Evolutionary conservation across 1,140 invertebrate genomes (phyloP).

Genomic region (Subanguina moxae): DNA sequence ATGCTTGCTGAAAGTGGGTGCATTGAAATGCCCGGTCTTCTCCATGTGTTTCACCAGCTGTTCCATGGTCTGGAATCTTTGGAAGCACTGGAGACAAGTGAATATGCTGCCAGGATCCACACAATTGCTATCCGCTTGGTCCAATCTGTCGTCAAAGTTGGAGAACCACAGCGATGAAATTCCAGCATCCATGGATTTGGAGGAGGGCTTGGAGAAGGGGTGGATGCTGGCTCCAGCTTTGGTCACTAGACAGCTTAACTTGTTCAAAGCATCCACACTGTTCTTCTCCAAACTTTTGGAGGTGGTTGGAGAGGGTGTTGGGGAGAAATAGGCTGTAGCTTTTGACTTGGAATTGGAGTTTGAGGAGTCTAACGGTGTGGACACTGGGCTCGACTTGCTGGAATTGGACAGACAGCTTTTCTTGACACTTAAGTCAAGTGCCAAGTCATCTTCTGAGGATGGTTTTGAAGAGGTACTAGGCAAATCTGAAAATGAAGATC

Average conservation of each 20-base stretch:
- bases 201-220: background rate
- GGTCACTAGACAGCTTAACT: background rate
- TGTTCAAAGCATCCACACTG: background rate
- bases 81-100: background rate
- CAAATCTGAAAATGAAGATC: too few relatives aligned
- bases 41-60: constrained; percentile 1
- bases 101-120: background rate
- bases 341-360: too few relatives aligned
- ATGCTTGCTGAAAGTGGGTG: background rate
- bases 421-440: too few relatives aligned
- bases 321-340: too few relatives aligned
- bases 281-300: too few relatives aligned
- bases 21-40: background rate
- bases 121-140: too few relatives aligned
- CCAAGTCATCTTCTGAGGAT: too few relatives aligned
- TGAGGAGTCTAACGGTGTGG: too few relatives aligned
- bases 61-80: background rate
- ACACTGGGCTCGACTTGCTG: too few relatives aligned
- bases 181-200: background rate
- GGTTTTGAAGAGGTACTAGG: too few relatives aligned
- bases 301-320: too few relatives aligned
- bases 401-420: too few relatives aligned
- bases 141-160: background rate
- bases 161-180: background rate
- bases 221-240: background rate